Evolutionary conservation across 2,888 invertebrate genomes (phyloP), one percentile per base, ranked within the genome.

Genomic region (Cactoblastis cactorum): DNA sequence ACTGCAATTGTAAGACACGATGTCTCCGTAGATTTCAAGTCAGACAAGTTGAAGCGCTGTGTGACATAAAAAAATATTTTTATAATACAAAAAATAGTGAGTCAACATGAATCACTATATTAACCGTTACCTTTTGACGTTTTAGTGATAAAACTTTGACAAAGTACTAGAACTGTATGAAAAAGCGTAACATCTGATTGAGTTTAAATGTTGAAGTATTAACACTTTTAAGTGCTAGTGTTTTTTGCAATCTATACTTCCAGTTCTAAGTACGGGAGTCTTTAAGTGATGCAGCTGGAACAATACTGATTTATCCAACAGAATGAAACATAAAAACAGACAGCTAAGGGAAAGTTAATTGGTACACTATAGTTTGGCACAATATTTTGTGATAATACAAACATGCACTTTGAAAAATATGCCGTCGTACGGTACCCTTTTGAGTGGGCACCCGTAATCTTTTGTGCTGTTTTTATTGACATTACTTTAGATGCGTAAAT

Each of bases 321-420:
- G 75, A 74, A 65, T 58, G 35, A 51, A 45, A 56, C 62, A 57
- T 68, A 78, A 79, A 81, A 78, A 76, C 66, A 62, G 58, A 67
- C 70, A 71, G 63, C 68, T 71, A 70, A 77, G 75, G 77, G 79
- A 83, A 84, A 84, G 82, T 80, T 77, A 75, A 79, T 75, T 80
- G 75, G 73, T 70, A 77, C 64, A 80, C 74, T 80, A 74, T 71
- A 64, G 62, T 55, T 18, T 54, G 56, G 57, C 66, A 61, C 61
- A 67, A 68, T 67, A 66, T 67, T 65, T 67, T 55, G 57, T 74
- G 74, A 78, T 77, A 81, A 77, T 59, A 59, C 67, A 76, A 78
- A 78, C 64, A 80, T 63, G 71, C 65, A 73, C 62, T 74, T 76
- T 69, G 67, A 69, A 65, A 77, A 77, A 67, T 73, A 76, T 76